Conservation (phyloP, 2,113 vertebrate genomes). For the Aspiorhynchus laticeps region DNA sequence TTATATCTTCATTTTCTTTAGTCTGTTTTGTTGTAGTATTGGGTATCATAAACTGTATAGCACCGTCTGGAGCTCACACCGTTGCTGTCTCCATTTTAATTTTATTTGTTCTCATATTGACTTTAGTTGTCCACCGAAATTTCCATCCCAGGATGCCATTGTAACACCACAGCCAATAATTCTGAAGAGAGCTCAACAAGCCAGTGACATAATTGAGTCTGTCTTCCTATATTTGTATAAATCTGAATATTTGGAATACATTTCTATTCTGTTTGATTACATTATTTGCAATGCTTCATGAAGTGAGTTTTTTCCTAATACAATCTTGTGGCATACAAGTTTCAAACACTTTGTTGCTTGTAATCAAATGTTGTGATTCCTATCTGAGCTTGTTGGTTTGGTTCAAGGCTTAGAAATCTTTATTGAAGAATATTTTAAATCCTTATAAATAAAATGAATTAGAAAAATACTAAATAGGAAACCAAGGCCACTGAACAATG, state of each 20-base stretch:
- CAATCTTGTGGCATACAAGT: not conserved
- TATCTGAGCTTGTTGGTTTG: not conserved
- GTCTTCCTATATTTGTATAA: not conserved
- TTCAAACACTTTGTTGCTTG: not conserved
- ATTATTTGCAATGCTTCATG: not conserved
- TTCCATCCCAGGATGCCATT: not conserved
- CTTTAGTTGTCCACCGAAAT: not conserved
- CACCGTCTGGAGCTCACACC: not conserved
- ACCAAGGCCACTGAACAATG: not conserved
- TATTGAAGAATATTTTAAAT: not conserved
- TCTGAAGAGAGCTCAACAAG: not conserved
- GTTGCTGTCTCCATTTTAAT: not conserved
- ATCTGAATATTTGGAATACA: not conserved
- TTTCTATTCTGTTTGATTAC: not conserved
- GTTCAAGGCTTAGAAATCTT: not conserved
- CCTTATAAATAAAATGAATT: not conserved
- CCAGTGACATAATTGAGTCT: not conserved
- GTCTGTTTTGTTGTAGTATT: not conserved
- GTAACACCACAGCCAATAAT: not conserved
- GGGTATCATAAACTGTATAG: not conserved
- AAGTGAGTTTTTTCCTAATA: not conserved
- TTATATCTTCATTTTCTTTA: not conserved
- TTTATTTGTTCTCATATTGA: slow-evolving; percentile 2
- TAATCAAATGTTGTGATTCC: not conserved
- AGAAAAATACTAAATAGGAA: not conserved